A percentile compares a stretch with the other conserved stretches of the same genome.
phyloP scores from a whole-genome alignment of 2,888 invertebrate genomes.

The Peribatodes rhomboidaria region DNA sequence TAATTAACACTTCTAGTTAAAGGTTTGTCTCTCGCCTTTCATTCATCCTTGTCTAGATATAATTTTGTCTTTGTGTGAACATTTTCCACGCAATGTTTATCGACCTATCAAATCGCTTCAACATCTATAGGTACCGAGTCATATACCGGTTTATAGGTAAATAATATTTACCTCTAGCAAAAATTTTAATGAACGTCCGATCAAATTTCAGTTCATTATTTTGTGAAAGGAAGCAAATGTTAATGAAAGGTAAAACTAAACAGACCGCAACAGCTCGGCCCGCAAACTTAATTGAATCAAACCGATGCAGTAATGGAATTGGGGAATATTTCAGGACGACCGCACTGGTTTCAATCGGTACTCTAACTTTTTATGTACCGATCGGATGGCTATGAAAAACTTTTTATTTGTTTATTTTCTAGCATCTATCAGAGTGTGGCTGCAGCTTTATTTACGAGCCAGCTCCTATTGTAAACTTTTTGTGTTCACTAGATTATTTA shows the following conservation, averaged over 20 bases:
- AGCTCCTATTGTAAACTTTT: too few relatives aligned
- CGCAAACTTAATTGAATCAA: constrained; percentile 25
- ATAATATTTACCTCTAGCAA: not conserved
- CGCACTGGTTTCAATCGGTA: constrained; percentile 11
- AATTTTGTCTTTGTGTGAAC: too few relatives aligned
- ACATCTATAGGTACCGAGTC: too few relatives aligned
- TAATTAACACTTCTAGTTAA: too few relatives aligned
- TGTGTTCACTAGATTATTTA: too few relatives aligned
- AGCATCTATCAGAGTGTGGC: too few relatives aligned
- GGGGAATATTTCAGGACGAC: constrained; percentile 18
- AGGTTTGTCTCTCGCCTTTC: too few relatives aligned
- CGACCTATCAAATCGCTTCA: not conserved
- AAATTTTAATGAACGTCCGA: not conserved
- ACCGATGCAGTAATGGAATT: constrained; percentile 25
- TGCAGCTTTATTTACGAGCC: too few relatives aligned
- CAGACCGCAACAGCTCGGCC: constrained; percentile 2
- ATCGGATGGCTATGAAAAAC: not conserved
- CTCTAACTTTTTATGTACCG: not conserved
- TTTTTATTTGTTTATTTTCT: too few relatives aligned
- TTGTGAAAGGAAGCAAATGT: not conserved
- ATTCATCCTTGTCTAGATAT: too few relatives aligned
- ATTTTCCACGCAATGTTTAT: too few relatives aligned
- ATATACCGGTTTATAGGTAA: not conserved
- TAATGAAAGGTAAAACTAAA: constrained; percentile 15
- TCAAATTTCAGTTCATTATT: not conserved